Evolutionary conservation across 1,140 invertebrate genomes (phyloP).

Genomic region (Macrotrachela quadricornifera): DNA sequence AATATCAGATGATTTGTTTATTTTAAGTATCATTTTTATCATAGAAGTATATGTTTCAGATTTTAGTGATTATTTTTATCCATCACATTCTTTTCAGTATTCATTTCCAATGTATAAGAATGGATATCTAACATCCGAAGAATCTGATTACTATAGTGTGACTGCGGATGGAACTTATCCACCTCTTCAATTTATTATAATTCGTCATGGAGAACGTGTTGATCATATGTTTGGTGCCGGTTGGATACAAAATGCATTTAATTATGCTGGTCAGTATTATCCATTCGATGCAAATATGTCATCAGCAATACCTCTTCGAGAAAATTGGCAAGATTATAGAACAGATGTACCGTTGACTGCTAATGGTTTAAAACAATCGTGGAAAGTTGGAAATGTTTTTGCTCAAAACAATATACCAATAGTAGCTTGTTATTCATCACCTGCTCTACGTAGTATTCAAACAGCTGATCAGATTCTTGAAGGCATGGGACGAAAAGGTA

Average conservation of each 20-base stretch:
- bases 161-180: too few relatives aligned
- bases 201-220: conserved; percentile 8
- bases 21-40: too few relatives aligned
- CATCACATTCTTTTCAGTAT: too few relatives aligned
- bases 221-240: conserved; percentile 1
- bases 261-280: conserved; percentile 3
- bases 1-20: too few relatives aligned
- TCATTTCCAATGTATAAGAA: too few relatives aligned
- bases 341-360: conserved; percentile 7
- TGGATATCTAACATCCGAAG: too few relatives aligned
- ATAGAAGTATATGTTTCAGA: too few relatives aligned
- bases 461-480: conserved; percentile 8
- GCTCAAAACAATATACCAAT: background rate
- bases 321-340: conserved; percentile 1
- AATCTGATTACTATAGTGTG: too few relatives aligned
- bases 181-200: background rate
- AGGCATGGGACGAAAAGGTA: background rate
- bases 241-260: conserved; percentile 5
- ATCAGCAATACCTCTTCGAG: background rate
- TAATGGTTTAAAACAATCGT: conserved; percentile 3
- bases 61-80: too few relatives aligned
- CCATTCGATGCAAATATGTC: conserved; percentile 4
- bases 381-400: conserved; percentile 1
- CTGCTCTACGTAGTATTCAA: conserved; percentile 7
- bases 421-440: background rate